Evolutionary conservation across 2,113 vertebrate species (phyloP), one percentile per base, ranked within the genome.

Genomic region (Solea senegalensis): DNA sequence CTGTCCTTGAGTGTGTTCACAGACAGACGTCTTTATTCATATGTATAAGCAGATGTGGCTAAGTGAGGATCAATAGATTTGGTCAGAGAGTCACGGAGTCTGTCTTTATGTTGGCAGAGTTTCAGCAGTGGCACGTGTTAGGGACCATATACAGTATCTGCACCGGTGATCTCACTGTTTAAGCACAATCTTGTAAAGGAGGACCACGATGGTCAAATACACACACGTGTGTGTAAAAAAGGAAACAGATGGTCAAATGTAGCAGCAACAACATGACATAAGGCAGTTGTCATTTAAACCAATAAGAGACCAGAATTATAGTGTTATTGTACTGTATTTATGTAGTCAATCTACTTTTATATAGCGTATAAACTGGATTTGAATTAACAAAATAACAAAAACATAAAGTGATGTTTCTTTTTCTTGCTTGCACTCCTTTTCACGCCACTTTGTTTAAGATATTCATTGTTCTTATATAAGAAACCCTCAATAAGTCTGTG

Each of bases 231-330:
- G 49, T 39, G 57, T 60, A 74, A 72, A 58, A 79, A 27, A 15
- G 27, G 27, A 76, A 78, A 72, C 65, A 63, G 44, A 73, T 80
- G 48, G 44, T 55, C 28, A 74, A 63, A 78, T 73, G 58, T 70
- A 75, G 51, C 45, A 52, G 50, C 63, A 59, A 74, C 15, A 65
- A 62, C 8, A 72, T 83, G 64, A 82, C 43, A 49, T 74, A 83
- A 79, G 3, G 5, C 39, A 58, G 49, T 54, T 74, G 16, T 63
- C 48, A 66, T n/a, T 8, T 34, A 45, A 57, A 41, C 27, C 64
- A 67, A 69, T 9, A 68, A 60, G 65, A 69, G 10, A 50, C 43
- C 9, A 45, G 44, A 45, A 45, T 2, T 45, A 9, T 7, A 7
- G 10, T 75, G 1, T 52, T 45, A 12, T 28, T 72, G 12, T 21